Evolutionary conservation across 2,113 vertebrate species (phyloP).

Genomic region (Camelus dromedarius): DNA sequence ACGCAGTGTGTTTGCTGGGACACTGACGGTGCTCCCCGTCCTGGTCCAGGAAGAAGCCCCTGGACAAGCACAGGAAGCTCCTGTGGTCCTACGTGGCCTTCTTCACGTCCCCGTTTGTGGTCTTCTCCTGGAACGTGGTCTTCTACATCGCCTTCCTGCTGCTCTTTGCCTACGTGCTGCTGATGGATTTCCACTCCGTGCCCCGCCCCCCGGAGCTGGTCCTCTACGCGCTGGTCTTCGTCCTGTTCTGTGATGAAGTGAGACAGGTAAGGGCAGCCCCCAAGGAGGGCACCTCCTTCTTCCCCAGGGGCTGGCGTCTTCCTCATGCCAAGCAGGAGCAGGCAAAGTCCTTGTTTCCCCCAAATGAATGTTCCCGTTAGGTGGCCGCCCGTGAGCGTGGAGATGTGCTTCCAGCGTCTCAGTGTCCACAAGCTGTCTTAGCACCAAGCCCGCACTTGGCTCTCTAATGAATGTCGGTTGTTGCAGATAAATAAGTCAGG

Average conservation of each 20-base stretch:
- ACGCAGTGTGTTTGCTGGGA: accelerated
- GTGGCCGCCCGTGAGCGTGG: accelerated
- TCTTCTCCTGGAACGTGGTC: slow-evolving; percentile 97
- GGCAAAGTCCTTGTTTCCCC: neutral
- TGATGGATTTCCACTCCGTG: slow-evolving; percentile 94
- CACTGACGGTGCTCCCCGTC: accelerated
- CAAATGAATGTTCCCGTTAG: accelerated
- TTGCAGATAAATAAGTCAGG: neutral
- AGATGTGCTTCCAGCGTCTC: neutral
- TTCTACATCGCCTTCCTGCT: slow-evolving; percentile 97
- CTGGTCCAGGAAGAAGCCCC: slow-evolving; percentile 86
- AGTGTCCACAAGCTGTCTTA: neutral
- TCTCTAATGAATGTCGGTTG: accelerated
- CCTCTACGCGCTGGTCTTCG: slow-evolving; percentile 94
- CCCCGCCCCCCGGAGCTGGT: slow-evolving; percentile 92
- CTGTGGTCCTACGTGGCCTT: slow-evolving; percentile 88
- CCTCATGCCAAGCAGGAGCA: accelerated
- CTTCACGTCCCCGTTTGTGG: slow-evolving; percentile 94
- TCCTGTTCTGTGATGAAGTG: slow-evolving; percentile 96
- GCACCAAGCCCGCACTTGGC: accelerated
- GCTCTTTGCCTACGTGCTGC: slow-evolving; percentile 95
- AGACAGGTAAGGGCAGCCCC: slow-evolving; percentile 91
- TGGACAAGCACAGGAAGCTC: slow-evolving; percentile 85
- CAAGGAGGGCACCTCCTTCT: accelerated
- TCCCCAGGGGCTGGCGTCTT: accelerated